Evolutionary conservation across 2,113 vertebrate genomes (phyloP).

Genomic region (Charina bottae): DNA sequence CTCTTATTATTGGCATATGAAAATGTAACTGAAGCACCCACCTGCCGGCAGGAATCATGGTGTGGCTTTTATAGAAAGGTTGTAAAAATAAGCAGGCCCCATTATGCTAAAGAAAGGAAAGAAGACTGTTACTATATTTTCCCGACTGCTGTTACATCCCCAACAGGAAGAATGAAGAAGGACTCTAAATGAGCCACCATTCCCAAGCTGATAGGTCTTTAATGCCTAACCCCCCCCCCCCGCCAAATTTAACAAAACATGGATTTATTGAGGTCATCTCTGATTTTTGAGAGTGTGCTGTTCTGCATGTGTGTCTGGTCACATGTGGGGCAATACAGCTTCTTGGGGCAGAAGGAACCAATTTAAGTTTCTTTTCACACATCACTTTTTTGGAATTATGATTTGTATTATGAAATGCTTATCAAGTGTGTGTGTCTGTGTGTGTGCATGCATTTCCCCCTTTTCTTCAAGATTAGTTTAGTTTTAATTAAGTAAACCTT

Average conservation of each 20-base stretch:
- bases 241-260: slow-evolving; percentile 25
- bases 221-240: slow-evolving; percentile 43
- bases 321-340: slow-evolving; percentile 39
- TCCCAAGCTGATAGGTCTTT: slow-evolving; percentile 47
- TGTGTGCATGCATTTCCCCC: not conserved
- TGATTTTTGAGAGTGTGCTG: slow-evolving; percentile 63
- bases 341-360: slow-evolving; percentile 71
- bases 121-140: slow-evolving; percentile 23
- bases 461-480: slow-evolving; percentile 80
- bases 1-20: not conserved
- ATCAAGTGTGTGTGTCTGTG: slow-evolving; percentile 77
- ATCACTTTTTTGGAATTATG: slow-evolving; percentile 76
- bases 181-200: slow-evolving; percentile 54
- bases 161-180: slow-evolving; percentile 45
- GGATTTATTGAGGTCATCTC: slow-evolving; percentile 65
- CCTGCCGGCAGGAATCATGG: slow-evolving; percentile 47
- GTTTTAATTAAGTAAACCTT: slow-evolving; percentile 89
- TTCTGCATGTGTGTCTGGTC: slow-evolving; percentile 62
- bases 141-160: slow-evolving; percentile 38
- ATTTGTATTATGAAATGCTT: slow-evolving; percentile 88
- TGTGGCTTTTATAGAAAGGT: slow-evolving; percentile 56
- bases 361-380: slow-evolving; percentile 75
- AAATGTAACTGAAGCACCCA: slow-evolving; percentile 38
- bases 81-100: not conserved
- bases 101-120: not conserved